Evolutionary conservation across 1,140 invertebrate genomes (phyloP).

Genomic region (Eciton burchellii): DNA sequence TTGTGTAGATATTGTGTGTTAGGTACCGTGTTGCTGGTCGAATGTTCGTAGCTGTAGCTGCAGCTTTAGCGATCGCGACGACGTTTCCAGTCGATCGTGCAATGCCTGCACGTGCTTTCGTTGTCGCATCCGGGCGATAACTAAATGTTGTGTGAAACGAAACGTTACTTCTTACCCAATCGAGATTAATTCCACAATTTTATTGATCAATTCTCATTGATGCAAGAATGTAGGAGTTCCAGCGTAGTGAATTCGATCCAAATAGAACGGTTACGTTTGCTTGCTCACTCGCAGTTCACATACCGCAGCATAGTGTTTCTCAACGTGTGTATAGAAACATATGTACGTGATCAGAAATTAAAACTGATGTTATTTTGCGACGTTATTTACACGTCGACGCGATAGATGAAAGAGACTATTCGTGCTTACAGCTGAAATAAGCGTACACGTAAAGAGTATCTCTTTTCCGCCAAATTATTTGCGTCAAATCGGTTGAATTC

Average conservation of each 20-base stretch:
- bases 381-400: background rate
- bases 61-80: background rate
- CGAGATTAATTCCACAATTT: background rate
- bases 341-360: constrained; percentile 23
- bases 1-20: constrained; percentile 28
- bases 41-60: background rate
- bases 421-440: background rate
- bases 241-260: constrained; percentile 11
- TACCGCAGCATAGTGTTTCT: constrained; percentile 10
- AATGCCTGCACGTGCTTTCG: constrained; percentile 47
- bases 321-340: background rate
- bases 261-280: constrained; percentile 15
- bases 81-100: too few relatives aligned
- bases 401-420: background rate
- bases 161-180: background rate
- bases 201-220: background rate
- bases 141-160: background rate
- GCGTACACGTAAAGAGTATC: too few relatives aligned
- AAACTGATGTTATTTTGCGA: background rate
- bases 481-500: background rate
- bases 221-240: background rate
- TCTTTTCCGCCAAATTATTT: too few relatives aligned
- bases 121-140: constrained; percentile 3
- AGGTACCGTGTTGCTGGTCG: background rate
- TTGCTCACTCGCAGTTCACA: constrained; percentile 18